Evolutionary conservation across 2,113 vertebrate species (phyloP).

Genomic region (Hippocampus zosterae): DNA sequence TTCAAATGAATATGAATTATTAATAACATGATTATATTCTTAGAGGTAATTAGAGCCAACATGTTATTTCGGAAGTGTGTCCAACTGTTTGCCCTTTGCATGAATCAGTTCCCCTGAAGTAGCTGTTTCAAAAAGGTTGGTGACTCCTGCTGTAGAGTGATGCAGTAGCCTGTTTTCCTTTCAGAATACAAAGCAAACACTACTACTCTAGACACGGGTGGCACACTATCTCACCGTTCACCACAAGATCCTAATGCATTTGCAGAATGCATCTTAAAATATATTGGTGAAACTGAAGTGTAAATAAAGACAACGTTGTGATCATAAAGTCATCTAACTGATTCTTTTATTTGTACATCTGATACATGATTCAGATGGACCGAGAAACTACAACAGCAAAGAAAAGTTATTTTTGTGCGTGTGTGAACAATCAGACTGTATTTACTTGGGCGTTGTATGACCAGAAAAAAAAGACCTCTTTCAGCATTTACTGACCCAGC

Average conservation of each 20-base stretch:
- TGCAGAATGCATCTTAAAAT: neutral
- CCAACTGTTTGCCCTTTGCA: no score
- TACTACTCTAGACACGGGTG: neutral
- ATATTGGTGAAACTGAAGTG: neutral
- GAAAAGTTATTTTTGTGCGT: slow-evolving; percentile 14
- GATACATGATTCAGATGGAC: slow-evolving; percentile 27
- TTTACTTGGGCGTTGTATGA: slow-evolving; percentile 17
- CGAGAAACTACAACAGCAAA: slow-evolving; percentile 31
- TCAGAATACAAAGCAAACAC: no score
- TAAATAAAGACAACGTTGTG: slow-evolving; percentile 14
- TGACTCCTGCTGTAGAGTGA: no score
- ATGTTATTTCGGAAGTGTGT: no score
- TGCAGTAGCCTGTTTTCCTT: no score
- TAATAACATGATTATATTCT: no score
- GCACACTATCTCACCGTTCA: neutral
- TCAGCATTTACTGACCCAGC: slow-evolving; percentile 36
- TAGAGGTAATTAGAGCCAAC: no score
- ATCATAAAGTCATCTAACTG: slow-evolving; percentile 21
- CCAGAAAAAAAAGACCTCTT: neutral
- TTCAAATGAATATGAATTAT: no score
- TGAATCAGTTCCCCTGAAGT: no score
- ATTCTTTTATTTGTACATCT: slow-evolving; percentile 45
- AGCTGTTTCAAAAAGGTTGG: no score
- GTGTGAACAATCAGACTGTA: slow-evolving; percentile 20
- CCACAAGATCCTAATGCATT: no score